Conservation (phyloP, 92 coral and sea anemone species). For the Parazoanthus darwini region DNA sequence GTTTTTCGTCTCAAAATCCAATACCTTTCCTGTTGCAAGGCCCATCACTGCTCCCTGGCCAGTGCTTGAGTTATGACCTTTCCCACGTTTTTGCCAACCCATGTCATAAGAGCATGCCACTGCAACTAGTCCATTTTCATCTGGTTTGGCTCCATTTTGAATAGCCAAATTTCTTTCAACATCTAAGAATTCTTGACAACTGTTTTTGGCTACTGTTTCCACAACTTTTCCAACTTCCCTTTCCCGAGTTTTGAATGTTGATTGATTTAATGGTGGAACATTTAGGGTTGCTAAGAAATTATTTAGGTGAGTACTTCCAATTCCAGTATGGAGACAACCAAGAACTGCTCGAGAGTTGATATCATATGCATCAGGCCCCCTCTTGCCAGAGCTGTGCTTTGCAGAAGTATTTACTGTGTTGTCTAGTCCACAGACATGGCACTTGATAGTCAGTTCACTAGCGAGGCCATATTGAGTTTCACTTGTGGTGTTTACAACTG, state of each 20-base stretch:
- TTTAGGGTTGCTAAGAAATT: slow-evolving; percentile 37
- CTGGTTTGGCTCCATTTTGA: slow-evolving; percentile 16
- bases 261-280: slow-evolving; percentile 38
- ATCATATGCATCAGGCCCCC: slow-evolving; percentile 65
- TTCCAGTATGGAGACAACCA: slow-evolving; percentile 64
- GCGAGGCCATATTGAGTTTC: slow-evolving; percentile 62
- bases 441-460: slow-evolving; percentile 50
- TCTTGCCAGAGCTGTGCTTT: slow-evolving; percentile 55
- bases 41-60: slow-evolving; percentile 63
- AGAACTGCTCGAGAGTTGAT: slow-evolving; percentile 66
- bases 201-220: slow-evolving; percentile 37
- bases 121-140: slow-evolving; percentile 19
- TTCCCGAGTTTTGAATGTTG: slow-evolving; percentile 42
- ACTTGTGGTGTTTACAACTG: background rate
- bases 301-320: slow-evolving; percentile 43
- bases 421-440: slow-evolving; percentile 51
- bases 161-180: slow-evolving; percentile 39
- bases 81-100: slow-evolving; percentile 54
- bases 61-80: slow-evolving; percentile 48
- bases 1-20: slow-evolving; percentile 38
- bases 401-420: slow-evolving; percentile 57
- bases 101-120: slow-evolving; percentile 45
- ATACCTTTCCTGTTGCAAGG: slow-evolving; percentile 43
- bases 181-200: slow-evolving; percentile 34
- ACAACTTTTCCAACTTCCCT: slow-evolving; percentile 42